These are phyloP conservation scores for Oscheius sp. DNA, from an alignment of 2,888 invertebrate genomes.

Conservation along the genomic window DNA sequence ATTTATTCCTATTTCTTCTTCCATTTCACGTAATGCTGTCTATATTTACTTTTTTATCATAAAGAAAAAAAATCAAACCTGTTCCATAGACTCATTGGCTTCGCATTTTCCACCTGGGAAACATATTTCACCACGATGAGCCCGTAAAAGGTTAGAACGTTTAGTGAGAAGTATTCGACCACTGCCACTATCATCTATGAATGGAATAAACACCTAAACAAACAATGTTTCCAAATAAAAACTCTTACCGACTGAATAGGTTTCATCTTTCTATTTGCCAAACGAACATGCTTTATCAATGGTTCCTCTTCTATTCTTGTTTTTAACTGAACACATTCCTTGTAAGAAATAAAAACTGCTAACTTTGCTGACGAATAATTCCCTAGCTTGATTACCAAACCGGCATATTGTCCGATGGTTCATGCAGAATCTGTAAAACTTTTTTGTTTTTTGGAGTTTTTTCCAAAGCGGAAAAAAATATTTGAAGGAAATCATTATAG, in stretches of 20 bases:
- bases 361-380: conserved; percentile 8
- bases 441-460: too few relatives aligned
- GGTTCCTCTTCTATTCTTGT: background rate
- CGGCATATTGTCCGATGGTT: background rate
- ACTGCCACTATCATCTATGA: conserved; percentile 43
- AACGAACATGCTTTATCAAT: conserved; percentile 1
- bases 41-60: conserved; percentile 23
- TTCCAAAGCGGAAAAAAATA: background rate
- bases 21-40: conserved; percentile 64
- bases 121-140: conserved; percentile 68
- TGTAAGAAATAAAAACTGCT: background rate
- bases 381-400: conserved; percentile 16
- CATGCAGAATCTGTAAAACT: background rate
- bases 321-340: background rate
- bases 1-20: conserved; percentile 62
- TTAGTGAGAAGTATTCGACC: conserved; percentile 58
- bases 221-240: background rate
- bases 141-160: conserved; percentile 58
- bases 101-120: conserved; percentile 69
- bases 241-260: conserved; percentile 11
- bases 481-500: background rate
- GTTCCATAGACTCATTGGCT: conserved; percentile 55
- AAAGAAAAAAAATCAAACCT: conserved; percentile 45
- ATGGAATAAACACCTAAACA: conserved; percentile 52
- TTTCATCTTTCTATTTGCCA: conserved; percentile 13